Percentiles rank a stretch among this genome's conserved stretches.
These are phyloP conservation scores for Pollachius pollachius DNA, from an alignment of 2,113 vertebrate genomes.

Conservation along the genomic window DNA sequence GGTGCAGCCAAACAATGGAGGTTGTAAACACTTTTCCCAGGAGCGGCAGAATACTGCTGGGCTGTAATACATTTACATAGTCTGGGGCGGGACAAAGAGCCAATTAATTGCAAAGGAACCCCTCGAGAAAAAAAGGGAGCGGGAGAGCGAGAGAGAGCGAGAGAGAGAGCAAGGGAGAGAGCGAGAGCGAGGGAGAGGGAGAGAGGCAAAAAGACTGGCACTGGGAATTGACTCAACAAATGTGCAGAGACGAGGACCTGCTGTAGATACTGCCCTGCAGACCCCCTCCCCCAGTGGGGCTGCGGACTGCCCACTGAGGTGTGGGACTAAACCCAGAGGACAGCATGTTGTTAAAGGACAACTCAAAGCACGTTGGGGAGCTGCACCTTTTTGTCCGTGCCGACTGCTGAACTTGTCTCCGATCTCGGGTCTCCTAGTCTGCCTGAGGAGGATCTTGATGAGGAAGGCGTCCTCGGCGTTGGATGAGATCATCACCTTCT, in stretches of 20 bases:
- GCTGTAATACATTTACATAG: constrained; percentile 98
- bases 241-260: constrained; percentile 16
- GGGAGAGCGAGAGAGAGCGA: constrained; percentile 84
- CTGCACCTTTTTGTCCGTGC: constrained; percentile 94
- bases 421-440: constrained; percentile 94
- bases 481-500: constrained; percentile 99
- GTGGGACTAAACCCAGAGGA: neutral
- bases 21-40: constrained; percentile 92
- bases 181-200: constrained; percentile 69
- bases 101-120: constrained; percentile 96
- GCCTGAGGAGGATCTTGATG: constrained; percentile 97
- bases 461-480: constrained; percentile 97
- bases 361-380: neutral
- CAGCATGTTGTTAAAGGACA: neutral
- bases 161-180: constrained; percentile 67
- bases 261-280: neutral
- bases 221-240: constrained; percentile 89
- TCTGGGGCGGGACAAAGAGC: constrained; percentile 92
- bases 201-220: constrained; percentile 86
- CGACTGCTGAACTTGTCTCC: constrained; percentile 99
- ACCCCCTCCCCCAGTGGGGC: neutral
- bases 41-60: constrained; percentile 88
- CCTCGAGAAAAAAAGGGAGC: constrained; percentile 72
- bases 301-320: neutral
- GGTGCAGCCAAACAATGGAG: constrained; percentile 89